Conservation (phyloP, 2,113 vertebrate species). For the Zeus faber region DNA sequence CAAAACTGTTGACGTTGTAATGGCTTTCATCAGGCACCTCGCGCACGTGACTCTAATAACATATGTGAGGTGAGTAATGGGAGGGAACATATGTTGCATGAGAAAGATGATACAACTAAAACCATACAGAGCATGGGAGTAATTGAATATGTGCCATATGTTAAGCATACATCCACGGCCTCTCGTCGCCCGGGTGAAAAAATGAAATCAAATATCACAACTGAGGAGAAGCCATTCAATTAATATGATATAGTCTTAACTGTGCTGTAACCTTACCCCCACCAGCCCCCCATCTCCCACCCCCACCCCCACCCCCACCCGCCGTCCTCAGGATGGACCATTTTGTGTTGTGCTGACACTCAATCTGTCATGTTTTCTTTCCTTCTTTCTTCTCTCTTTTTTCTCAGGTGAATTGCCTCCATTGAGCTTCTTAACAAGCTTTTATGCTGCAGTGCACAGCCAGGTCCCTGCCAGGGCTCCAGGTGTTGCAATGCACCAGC, state of each 20-base stretch:
- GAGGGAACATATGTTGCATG: slow-evolving; percentile 61
- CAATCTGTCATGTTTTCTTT: slow-evolving; percentile 40
- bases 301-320: too few species aligned
- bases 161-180: slow-evolving; percentile 56
- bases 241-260: slow-evolving; percentile 38
- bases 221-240: slow-evolving; percentile 55
- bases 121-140: slow-evolving; percentile 67
- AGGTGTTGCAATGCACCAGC: slow-evolving; percentile 60
- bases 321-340: slow-evolving; percentile 39
- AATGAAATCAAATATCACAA: slow-evolving; percentile 69
- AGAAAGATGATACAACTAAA: slow-evolving; percentile 59
- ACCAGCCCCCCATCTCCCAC: too few species aligned
- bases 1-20: slow-evolving; percentile 15
- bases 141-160: slow-evolving; percentile 73
- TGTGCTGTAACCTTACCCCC: slow-evolving; percentile 37
- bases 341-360: slow-evolving; percentile 56
- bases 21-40: slow-evolving; percentile 47
- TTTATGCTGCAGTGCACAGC: slow-evolving; percentile 42
- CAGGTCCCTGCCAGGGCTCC: slow-evolving; percentile 39
- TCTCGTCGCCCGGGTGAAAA: slow-evolving; percentile 44
- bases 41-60: slow-evolving; percentile 52
- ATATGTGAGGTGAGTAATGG: slow-evolving; percentile 52
- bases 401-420: slow-evolving; percentile 58
- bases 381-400: slow-evolving; percentile 21
- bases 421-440: slow-evolving; percentile 57